phyloP scores from a whole-genome alignment of 64 coral and sea anemone species.

The Montipora sp. region DNA sequence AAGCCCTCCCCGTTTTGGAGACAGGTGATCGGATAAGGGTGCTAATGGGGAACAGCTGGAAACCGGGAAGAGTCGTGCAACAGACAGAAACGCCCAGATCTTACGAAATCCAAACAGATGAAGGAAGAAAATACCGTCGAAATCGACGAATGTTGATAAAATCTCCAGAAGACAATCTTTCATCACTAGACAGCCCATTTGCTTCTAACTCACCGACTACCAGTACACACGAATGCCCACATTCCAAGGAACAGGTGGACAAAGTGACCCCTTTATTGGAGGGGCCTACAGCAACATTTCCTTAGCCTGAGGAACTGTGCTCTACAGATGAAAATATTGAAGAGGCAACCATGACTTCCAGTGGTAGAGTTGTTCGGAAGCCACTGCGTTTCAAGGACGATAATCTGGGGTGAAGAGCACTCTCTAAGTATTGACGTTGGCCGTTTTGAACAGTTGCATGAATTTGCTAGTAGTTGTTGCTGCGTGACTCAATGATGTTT shows the following conservation, averaged over 20 bases:
- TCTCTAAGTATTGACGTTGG: too few species aligned
- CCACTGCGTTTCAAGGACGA: background rate
- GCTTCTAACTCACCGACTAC: background rate
- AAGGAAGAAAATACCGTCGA: background rate
- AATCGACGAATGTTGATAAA: too few species aligned
- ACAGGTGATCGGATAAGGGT: background rate
- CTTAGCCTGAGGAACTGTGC: too few species aligned
- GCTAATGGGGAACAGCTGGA: background rate
- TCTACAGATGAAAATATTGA: too few species aligned
- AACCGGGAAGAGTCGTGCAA: background rate
- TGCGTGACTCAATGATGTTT: too few species aligned
- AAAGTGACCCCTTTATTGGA: background rate
- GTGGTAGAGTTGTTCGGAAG: too few species aligned
- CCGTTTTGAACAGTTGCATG: too few species aligned
- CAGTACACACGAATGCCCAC: background rate
- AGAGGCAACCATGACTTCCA: too few species aligned
- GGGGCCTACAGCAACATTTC: background rate
- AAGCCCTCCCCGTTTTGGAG: background rate
- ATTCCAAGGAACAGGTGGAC: too few species aligned
- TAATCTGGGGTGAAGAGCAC: background rate
- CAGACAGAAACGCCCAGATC: background rate
- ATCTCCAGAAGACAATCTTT: too few species aligned
- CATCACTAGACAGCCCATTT: too few species aligned
- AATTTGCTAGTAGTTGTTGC: too few species aligned
- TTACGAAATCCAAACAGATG: slow-evolving; percentile 1